phyloP scores from a whole-genome alignment of 2,797 vertebrate genomes.

The Phalloptychus januarius region DNA sequence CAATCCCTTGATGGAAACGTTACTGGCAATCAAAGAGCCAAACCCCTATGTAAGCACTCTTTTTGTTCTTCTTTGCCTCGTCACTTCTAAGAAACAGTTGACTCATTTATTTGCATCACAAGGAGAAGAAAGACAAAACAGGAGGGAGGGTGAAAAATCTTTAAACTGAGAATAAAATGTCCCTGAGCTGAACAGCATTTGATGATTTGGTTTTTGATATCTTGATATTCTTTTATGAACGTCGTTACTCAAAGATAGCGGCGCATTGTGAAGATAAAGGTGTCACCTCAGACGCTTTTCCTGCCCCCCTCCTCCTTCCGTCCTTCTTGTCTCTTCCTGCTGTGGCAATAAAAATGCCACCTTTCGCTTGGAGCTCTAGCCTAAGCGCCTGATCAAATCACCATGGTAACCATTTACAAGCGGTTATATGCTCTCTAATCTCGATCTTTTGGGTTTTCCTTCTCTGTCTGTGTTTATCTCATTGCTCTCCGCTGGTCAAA shows the following conservation, averaged over 20 bases:
- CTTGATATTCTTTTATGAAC: not conserved
- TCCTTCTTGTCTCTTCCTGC: constrained; percentile 35
- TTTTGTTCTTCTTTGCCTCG: constrained; percentile 3
- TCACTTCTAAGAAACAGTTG: constrained; percentile 11
- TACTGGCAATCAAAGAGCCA: not conserved
- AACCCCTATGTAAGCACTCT: not conserved
- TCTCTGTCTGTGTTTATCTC: constrained; percentile 10
- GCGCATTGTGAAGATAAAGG: constrained; percentile 18
- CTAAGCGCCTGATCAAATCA: constrained; percentile 66
- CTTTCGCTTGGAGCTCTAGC: constrained; percentile 59
- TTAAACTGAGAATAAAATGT: constrained; percentile 9
- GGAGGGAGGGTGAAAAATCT: constrained; percentile 4
- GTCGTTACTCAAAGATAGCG: constrained; percentile 10
- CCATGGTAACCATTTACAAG: constrained; percentile 74
- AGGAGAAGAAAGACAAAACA: not conserved
- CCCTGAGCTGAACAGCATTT: constrained; percentile 24
- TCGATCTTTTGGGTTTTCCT: not conserved
- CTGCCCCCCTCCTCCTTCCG: not conserved
- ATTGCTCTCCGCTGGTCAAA: constrained; percentile 20
- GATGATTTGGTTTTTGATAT: constrained; percentile 20
- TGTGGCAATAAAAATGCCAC: constrained; percentile 55
- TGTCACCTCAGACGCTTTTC: constrained; percentile 28
- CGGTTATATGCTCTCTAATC: constrained; percentile 31
- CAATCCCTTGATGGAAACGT: not conserved
- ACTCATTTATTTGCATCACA: not conserved